Base-by-base conservation (phyloP, 2,797 vertebrate species). In the Orientallactaga sibirica region DNA sequence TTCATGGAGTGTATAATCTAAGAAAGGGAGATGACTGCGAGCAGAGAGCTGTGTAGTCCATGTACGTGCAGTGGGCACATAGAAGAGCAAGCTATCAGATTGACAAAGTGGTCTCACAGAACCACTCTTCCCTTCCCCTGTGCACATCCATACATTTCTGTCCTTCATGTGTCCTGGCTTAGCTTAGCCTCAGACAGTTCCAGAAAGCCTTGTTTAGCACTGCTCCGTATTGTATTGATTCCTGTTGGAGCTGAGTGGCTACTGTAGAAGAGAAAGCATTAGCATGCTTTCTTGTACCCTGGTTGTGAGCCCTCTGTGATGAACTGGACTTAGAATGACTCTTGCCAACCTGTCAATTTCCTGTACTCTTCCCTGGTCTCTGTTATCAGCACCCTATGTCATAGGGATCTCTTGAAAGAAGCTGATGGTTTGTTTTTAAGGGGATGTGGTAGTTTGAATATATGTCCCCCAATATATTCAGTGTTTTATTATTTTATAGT, bases 221-320 rank as follows among this genome's bases (percentile, higher is more conserved):
- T 3, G 24, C 10, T 52, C 58, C 8, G 0, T 0, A 2, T 2
- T 43, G 6, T 48, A 5, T 5, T 4, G 20, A 20, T 29, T 62
- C 80, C 2, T 12, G 12, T 4, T 7, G 70, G 48, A 64, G 0
- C 19, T 0, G 15, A 67, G n/a, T 7, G 1, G 64, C 20, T 68
- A 0, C 81, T 24, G 0, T 15, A 52, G 61, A n/a, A 24, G 68
- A 67, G 29, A 41, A 66, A 33, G n/a, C 41, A 8, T 15, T 19
- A 1, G 12, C 2, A 1, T 15, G 2, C 2, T 0, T 27, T 68
- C 74, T 73, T 1, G 1, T 5, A 14, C 25, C 52, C 19, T 43
- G 22, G 29, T 0, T 48, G 0, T 1, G 48, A 61, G 29, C 22
- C 3, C 70, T 48, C 10, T 2, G 0, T 4, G 80, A 71, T 78